phyloP scores from a whole-genome alignment of 2,888 invertebrate genomes.

The Chalcis sispes region DNA sequence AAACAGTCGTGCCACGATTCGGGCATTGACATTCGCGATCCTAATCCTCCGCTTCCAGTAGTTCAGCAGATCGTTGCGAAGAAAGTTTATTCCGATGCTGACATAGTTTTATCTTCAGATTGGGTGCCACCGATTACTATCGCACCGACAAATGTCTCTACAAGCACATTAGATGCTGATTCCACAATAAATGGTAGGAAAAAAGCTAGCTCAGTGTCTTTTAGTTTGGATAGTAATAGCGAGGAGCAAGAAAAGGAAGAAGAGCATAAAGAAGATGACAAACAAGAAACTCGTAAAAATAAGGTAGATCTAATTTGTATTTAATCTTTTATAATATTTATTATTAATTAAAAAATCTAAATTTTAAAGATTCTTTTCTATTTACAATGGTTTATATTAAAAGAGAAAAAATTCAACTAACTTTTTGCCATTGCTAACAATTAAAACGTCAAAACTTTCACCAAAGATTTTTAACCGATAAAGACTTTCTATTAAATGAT shows the following conservation, averaged over 20 bases:
- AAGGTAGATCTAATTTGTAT: slow-evolving; percentile 79
- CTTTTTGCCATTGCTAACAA: not conserved
- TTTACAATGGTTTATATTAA: not conserved
- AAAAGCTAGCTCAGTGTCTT: slow-evolving; percentile 85
- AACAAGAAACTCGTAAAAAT: slow-evolving; percentile 82
- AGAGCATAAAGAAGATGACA: slow-evolving; percentile 78
- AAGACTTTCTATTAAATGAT: slow-evolving; percentile 25
- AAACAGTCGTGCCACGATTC: slow-evolving; percentile 93
- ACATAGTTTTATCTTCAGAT: slow-evolving; percentile 90
- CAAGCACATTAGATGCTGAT: slow-evolving; percentile 76
- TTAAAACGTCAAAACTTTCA: not conserved
- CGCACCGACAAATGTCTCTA: slow-evolving; percentile 82
- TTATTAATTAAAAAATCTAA: not conserved
- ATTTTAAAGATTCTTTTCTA: too few relatives aligned
- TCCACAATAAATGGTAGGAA: slow-evolving; percentile 79
- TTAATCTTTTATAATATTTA: slow-evolving; percentile 15
- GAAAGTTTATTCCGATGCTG: slow-evolving; percentile 91
- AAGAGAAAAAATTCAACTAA: not conserved
- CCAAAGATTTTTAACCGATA: too few relatives aligned
- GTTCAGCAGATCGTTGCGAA: slow-evolving; percentile 82
- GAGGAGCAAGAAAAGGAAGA: slow-evolving; percentile 76
- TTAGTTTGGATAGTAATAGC: slow-evolving; percentile 82
- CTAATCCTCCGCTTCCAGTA: slow-evolving; percentile 79
- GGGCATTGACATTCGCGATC: slow-evolving; percentile 91
- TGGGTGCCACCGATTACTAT: slow-evolving; percentile 92